Evolutionary conservation across 2,888 invertebrate genomes (phyloP).

Genomic region (Pachymerium ferrugineum): DNA sequence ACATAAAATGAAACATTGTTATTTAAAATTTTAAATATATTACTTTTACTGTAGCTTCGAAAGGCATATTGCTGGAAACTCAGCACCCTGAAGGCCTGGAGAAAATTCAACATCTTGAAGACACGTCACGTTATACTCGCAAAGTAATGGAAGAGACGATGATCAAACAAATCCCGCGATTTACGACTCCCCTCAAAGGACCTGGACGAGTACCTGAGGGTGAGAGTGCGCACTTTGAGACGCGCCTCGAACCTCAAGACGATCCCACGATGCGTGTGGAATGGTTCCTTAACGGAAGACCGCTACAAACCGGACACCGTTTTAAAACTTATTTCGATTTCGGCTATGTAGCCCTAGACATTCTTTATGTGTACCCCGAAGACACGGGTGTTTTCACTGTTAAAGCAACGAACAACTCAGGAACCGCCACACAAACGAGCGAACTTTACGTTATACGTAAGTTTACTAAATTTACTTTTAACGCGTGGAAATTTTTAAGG

Average conservation of each 20-base stretch:
- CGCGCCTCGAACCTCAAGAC: slow-evolving; percentile 88
- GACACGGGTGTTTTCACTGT: slow-evolving; percentile 91
- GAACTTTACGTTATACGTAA: slow-evolving; percentile 35
- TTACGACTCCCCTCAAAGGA: slow-evolving; percentile 81
- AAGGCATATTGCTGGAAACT: slow-evolving; percentile 64
- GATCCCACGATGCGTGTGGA: slow-evolving; percentile 82
- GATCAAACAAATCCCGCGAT: slow-evolving; percentile 66
- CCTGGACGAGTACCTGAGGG: slow-evolving; percentile 91
- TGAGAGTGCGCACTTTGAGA: slow-evolving; percentile 90
- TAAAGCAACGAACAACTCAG: slow-evolving; percentile 81
- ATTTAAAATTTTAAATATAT: neutral
- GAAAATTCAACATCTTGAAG: slow-evolving; percentile 85
- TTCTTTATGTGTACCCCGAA: slow-evolving; percentile 82
- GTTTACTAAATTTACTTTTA: neutral
- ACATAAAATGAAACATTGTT: neutral
- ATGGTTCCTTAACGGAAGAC: slow-evolving; percentile 94
- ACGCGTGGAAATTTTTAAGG: neutral
- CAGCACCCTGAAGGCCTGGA: slow-evolving; percentile 88
- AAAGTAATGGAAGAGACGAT: slow-evolving; percentile 64
- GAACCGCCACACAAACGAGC: slow-evolving; percentile 64
- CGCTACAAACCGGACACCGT: slow-evolving; percentile 61
- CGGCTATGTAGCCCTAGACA: slow-evolving; percentile 93
- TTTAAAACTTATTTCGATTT: slow-evolving; percentile 94
- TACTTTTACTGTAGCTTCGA: slow-evolving; percentile 28
- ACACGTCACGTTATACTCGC: slow-evolving; percentile 60